Conservation (phyloP, 2,888 invertebrate genomes). For the Zaprionus obscuricornis region DNA sequence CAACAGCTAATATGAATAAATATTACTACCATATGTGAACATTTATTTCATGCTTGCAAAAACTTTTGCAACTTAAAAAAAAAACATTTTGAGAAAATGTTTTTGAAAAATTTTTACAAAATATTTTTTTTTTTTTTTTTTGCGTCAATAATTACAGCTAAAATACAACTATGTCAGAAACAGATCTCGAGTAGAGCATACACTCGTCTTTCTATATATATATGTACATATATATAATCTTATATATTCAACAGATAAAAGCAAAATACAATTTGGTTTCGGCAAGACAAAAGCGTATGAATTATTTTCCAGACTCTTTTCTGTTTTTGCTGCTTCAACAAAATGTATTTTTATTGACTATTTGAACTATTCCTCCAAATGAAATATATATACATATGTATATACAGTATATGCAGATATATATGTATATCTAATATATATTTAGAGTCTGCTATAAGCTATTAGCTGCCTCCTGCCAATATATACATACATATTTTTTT, state of each 20-base stretch:
- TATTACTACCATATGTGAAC: too few relatives aligned
- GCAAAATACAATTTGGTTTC: slow-evolving; percentile 24
- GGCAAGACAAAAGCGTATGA: slow-evolving; percentile 48
- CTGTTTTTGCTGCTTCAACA: slow-evolving; percentile 61
- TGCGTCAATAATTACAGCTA: too few relatives aligned
- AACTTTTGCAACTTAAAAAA: too few relatives aligned
- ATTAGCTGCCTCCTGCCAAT: too few relatives aligned
- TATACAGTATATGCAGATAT: slow-evolving; percentile 2
- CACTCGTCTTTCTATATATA: not conserved
- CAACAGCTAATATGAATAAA: too few relatives aligned
- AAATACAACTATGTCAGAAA: not conserved
- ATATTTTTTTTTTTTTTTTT: too few relatives aligned
- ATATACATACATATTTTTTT: slow-evolving; percentile 46
- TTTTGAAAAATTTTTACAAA: too few relatives aligned
- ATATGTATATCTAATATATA: slow-evolving; percentile 8
- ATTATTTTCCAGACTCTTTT: slow-evolving; percentile 62
- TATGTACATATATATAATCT: too few relatives aligned
- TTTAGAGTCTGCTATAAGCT: too few relatives aligned
- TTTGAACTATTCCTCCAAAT: slow-evolving; percentile 58
- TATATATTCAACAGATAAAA: too few relatives aligned
- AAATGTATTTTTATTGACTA: slow-evolving; percentile 72
- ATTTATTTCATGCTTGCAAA: too few relatives aligned
- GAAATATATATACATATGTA: slow-evolving; percentile 1
- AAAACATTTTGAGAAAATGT: too few relatives aligned
- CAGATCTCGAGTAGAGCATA: slow-evolving; percentile 1